Percentiles rank a stretch among this genome's conserved stretches.
phyloP scores from a whole-genome alignment of 1,140 invertebrate genomes.

The Lepidotrigona ventralis region DNA sequence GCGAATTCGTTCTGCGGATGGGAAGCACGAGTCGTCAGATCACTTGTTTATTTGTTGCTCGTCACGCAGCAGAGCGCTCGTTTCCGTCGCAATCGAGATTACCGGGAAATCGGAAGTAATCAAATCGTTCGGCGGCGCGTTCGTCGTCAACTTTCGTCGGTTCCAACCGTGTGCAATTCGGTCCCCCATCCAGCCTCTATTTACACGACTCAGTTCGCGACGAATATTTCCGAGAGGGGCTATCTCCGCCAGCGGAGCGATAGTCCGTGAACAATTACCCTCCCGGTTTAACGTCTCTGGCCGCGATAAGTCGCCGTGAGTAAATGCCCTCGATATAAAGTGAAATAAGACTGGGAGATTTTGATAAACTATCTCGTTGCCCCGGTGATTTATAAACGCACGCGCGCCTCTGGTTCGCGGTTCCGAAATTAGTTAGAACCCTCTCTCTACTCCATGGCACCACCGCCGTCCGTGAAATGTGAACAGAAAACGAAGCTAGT shows the following conservation, averaged over 20 bases:
- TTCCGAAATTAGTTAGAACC: constrained; percentile 34
- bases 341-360: constrained; percentile 40
- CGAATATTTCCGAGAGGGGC: constrained; percentile 22
- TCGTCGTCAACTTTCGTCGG: constrained; percentile 34
- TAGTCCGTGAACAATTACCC: constrained; percentile 41
- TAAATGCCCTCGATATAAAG: constrained; percentile 19
- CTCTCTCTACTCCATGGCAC: not conserved
- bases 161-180: constrained; percentile 8
- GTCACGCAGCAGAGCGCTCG: not conserved
- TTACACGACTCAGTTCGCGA: not conserved
- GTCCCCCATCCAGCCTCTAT: not conserved
- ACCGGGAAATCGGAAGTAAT: constrained; percentile 39
- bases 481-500: constrained; percentile 22
- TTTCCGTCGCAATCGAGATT: constrained; percentile 12
- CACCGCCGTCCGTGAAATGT: constrained; percentile 1
- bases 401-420: not conserved
- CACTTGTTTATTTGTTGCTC: not conserved
- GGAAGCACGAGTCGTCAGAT: not conserved
- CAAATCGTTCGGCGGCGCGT: constrained; percentile 28
- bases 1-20: too few species aligned
- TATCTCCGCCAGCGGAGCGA: not conserved
- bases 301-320: constrained; percentile 32
- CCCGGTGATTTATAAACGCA: constrained; percentile 29
- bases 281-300: constrained; percentile 11
- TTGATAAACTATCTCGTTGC: constrained; percentile 32